Base-by-base conservation (phyloP, 2,888 invertebrate genomes). In the Dryobota labecula region DNA sequence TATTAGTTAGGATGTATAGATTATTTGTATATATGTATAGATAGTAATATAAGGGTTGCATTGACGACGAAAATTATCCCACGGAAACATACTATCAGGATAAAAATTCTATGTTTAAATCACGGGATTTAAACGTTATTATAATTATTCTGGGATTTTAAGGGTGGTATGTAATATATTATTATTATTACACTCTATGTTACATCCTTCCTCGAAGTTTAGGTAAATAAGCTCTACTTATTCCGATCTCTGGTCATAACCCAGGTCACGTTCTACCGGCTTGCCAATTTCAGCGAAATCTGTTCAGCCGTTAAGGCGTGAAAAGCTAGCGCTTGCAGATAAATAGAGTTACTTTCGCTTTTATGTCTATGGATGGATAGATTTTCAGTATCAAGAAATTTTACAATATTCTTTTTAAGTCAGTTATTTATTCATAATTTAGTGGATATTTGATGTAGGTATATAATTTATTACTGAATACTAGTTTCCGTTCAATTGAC, bases 401-500 rank as follows among this genome's bases (percentile, higher is more conserved):
- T 15, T 38, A 30, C 6, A 8, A 27, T 18, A n/a, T 41, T n/a
- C 2, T 15, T 15, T 36, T 66, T 6, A 1, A 41, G 15, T n/a
- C n/a, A 41, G 15, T 8, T 0, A 43, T 43, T 51, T 33, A 2
- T 7, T n/a, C 2, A 13, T 66, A 15, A 24, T n/a, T 45, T 13
- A 38, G 20, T 53, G 36, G 20, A 2, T 30, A 15, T 68, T 58
- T 43, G 8, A 45, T 15, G 20, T 75, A n/a, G n/a, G 7, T 24
- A 11, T 38, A 30, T n/a, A 13, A 67, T 61, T n/a, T 60, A 49
- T 61, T 49, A 53, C 8, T 27, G 9, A 43, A 51, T 1, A 9
- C 27, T 38, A 24, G 11, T 71, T 73, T 68, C 47, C 53, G 24
- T 56, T 61, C 15, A 33, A 49, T 56, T 80, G 43, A 66, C 65